Percentiles rank a stretch among this genome's conserved stretches.
Evolutionary conservation across 2,888 invertebrate species (phyloP).

Genomic region (Cynaeus angustus): DNA sequence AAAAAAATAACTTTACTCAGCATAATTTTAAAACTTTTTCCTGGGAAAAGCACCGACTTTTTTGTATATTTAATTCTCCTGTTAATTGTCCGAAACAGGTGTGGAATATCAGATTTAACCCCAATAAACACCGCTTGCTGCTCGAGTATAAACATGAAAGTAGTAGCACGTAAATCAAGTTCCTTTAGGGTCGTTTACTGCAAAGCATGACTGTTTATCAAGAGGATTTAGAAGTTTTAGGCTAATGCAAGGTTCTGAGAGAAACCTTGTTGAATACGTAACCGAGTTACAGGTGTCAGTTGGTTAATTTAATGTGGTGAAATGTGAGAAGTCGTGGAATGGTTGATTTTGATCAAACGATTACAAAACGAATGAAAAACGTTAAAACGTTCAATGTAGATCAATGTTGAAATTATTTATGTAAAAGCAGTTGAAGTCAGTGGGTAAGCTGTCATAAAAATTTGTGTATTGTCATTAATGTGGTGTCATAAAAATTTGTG

Average conservation of each 20-base stretch:
- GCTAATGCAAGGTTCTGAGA: constrained; percentile 18
- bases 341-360: too few species aligned
- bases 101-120: constrained; percentile 6
- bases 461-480: too few species aligned
- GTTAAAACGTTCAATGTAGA: too few species aligned
- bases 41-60: too few species aligned
- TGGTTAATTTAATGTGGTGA: constrained; percentile 2
- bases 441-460: too few species aligned
- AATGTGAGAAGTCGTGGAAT: too few species aligned
- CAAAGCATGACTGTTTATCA: constrained; percentile 24
- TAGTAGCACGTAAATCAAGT: constrained; percentile 23
- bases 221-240: constrained; percentile 33
- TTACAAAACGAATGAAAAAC: too few species aligned
- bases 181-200: constrained; percentile 21
- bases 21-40: too few species aligned
- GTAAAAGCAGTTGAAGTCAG: too few species aligned
- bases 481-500: too few species aligned
- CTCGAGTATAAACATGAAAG: constrained; percentile 12
- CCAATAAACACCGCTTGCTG: neutral
- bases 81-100: neutral
- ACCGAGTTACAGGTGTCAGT: constrained; percentile 32
- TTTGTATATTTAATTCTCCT: neutral
- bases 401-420: too few species aligned
- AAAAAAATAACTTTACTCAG: too few species aligned
- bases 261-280: constrained; percentile 14